Evolutionary conservation across 2,113 vertebrate species (phyloP).

Genomic region (Andinoacara biseriatus): DNA sequence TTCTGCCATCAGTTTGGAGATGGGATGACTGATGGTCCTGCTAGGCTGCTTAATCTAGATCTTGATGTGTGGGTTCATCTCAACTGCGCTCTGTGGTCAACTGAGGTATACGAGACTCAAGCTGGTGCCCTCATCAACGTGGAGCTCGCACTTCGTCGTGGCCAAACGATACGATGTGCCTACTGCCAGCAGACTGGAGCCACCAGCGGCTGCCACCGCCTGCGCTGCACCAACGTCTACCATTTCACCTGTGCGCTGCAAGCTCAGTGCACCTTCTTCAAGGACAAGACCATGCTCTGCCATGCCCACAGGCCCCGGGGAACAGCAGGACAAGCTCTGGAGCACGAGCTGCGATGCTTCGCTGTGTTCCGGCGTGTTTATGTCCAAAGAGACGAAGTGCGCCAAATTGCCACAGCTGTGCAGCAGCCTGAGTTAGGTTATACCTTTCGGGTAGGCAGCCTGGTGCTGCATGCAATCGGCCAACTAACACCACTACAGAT

Average conservation of each 20-base stretch:
- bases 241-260: slow-evolving; percentile 97
- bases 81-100: slow-evolving; percentile 98
- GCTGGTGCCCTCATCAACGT: slow-evolving; percentile 98
- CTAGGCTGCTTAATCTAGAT: slow-evolving; percentile 94
- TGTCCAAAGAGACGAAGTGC: slow-evolving; percentile 92
- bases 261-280: slow-evolving; percentile 98
- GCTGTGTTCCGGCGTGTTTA: slow-evolving; percentile 95
- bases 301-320: slow-evolving; percentile 94
- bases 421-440: slow-evolving; percentile 92
- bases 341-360: slow-evolving; percentile 94
- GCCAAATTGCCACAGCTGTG: slow-evolving; percentile 92
- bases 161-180: slow-evolving; percentile 90
- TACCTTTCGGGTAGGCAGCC: slow-evolving; percentile 94
- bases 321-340: slow-evolving; percentile 77
- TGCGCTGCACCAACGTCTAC: slow-evolving; percentile 96
- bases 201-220: slow-evolving; percentile 94
- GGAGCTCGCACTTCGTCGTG: slow-evolving; percentile 90
- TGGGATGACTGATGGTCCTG: slow-evolving; percentile 92
- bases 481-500: slow-evolving; percentile 93
- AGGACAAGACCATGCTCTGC: slow-evolving; percentile 99
- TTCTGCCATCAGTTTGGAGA: slow-evolving; percentile 97
- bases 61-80: slow-evolving; percentile 97
- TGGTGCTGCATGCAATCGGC: slow-evolving; percentile 91
- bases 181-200: slow-evolving; percentile 95
- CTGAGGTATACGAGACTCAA: slow-evolving; percentile 98